Evolutionary conservation across 35 echinoderm and acorn worm species (phyloP).

Genomic region (Acanthaster planci): DNA sequence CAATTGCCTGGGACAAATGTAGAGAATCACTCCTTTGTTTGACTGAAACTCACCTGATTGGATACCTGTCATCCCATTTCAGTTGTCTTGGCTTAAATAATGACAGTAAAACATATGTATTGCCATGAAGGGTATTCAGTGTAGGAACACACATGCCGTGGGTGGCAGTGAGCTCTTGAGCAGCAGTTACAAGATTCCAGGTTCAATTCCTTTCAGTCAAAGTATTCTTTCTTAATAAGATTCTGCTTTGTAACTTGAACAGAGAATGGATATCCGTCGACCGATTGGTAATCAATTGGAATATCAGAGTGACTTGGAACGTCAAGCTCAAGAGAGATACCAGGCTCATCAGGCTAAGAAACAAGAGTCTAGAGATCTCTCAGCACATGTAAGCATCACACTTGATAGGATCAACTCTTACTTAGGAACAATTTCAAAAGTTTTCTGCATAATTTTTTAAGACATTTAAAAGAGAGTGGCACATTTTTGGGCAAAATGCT

Average conservation of each 20-base stretch:
- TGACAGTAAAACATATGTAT: too few species aligned
- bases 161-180: neutral
- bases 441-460: too few species aligned
- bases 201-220: neutral
- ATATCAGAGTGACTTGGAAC: conserved; percentile 69
- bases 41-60: too few species aligned
- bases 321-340: conserved; percentile 77
- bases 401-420: too few species aligned
- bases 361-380: conserved; percentile 57
- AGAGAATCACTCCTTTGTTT: too few species aligned
- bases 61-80: too few species aligned
- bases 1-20: too few species aligned
- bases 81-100: too few species aligned
- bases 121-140: too few species aligned
- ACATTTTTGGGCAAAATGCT: too few species aligned
- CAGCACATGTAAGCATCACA: conserved; percentile 55
- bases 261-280: conserved; percentile 93
- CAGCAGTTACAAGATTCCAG: neutral
- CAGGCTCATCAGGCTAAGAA: conserved; percentile 35
- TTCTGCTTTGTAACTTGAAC: neutral
- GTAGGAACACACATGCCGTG: neutral
- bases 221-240: neutral
- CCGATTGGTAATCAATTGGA: conserved; percentile 35
- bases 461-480: too few species aligned
- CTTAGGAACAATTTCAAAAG: too few species aligned